A percentile compares a stretch with the other conserved stretches of the same genome.
Conservation (phyloP, 2,888 invertebrate genomes). For the Lasioglossum oenotherae region DNA sequence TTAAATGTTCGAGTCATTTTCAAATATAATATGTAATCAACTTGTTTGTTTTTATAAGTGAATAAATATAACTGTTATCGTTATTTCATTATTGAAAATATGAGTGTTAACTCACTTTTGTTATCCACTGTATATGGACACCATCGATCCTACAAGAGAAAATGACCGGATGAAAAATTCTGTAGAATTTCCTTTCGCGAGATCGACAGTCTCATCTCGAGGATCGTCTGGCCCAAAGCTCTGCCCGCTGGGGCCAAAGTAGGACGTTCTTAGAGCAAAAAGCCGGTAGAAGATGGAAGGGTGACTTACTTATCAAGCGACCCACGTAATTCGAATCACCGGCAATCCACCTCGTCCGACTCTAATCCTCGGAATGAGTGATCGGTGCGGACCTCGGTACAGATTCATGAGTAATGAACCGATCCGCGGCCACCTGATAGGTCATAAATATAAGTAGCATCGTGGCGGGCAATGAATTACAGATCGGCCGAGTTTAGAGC, state of each 20-base stretch:
- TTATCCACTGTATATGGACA: too few relatives aligned
- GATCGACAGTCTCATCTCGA: too few relatives aligned
- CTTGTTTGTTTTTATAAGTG: too few relatives aligned
- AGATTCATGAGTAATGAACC: neutral
- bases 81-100: too few relatives aligned
- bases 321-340: constrained; percentile 16
- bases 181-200: neutral
- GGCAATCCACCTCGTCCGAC: constrained; percentile 7
- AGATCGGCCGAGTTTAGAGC: constrained; percentile 48
- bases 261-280: neutral
- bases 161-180: neutral
- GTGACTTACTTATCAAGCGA: neutral
- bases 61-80: too few relatives aligned
- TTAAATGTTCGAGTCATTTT: too few relatives aligned
- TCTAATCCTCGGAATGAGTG: constrained; percentile 9
- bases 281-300: neutral
- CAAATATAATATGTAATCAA: too few relatives aligned
- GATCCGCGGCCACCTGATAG: constrained; percentile 29
- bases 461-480: constrained; percentile 40
- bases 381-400: constrained; percentile 3
- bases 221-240: neutral
- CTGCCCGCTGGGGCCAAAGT: neutral
- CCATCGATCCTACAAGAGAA: too few relatives aligned
- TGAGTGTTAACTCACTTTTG: too few relatives aligned
- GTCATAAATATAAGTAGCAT: constrained; percentile 50